A percentile compares a stretch with the other conserved stretches of the same genome.
These are phyloP conservation scores for Montipora efflorescens DNA, from an alignment of 64 coral and sea anemone species.

Conservation along the genomic window DNA sequence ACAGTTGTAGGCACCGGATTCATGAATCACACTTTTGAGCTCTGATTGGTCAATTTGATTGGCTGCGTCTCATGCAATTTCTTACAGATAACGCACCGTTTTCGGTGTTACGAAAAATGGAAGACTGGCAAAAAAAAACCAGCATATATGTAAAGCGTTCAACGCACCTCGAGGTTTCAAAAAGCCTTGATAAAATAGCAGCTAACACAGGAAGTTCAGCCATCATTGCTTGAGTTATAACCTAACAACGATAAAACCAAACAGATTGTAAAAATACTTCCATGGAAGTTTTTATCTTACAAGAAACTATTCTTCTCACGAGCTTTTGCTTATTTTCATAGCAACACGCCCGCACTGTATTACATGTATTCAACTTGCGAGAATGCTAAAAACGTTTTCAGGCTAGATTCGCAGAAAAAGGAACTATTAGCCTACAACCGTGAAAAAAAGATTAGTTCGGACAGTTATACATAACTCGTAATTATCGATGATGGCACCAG, in stretches of 20 bases:
- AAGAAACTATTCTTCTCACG: too few species aligned
- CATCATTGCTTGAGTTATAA: conserved; percentile 95
- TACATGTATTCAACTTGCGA: too few species aligned
- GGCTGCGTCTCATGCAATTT: not conserved
- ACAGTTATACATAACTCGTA: too few species aligned
- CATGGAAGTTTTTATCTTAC: not conserved
- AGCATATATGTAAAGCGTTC: not conserved
- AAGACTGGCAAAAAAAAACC: not conserved
- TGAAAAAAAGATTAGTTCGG: too few species aligned
- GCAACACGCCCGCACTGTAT: too few species aligned
- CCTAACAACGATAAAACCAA: conserved; percentile 40
- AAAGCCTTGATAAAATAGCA: conserved; percentile 96
- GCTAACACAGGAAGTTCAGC: conserved; percentile 94
- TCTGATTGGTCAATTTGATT: not conserved
- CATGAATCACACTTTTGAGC: not conserved
- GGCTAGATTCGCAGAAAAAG: too few species aligned
- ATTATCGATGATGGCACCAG: too few species aligned
- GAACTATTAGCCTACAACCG: too few species aligned
- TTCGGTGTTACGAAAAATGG: not conserved
- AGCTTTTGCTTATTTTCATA: too few species aligned
- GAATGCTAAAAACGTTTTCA: too few species aligned
- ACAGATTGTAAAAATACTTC: not conserved
- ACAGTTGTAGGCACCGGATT: not conserved
- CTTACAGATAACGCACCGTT: not conserved
- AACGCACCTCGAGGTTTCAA: conserved; percentile 97